Evolutionary conservation across 1,140 invertebrate genomes (phyloP).

Genomic region (Pantala flavescens): DNA sequence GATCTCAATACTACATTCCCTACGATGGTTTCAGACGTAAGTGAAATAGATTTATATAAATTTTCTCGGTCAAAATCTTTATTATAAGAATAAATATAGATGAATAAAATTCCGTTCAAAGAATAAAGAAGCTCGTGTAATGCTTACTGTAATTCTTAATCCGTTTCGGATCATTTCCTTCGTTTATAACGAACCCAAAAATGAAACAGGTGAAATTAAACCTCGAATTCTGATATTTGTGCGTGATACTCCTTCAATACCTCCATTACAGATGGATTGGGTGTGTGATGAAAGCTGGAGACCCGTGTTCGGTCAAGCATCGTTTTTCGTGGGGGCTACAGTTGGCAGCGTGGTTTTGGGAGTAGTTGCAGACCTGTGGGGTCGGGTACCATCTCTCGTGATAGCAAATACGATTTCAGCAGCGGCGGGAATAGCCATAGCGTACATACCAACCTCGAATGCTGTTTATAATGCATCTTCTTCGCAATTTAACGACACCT

Average conservation of each 20-base stretch:
- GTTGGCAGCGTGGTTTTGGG: slow-evolving; percentile 45
- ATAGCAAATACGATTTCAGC: slow-evolving; percentile 43
- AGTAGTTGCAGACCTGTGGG: slow-evolving; percentile 44
- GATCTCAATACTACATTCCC: slow-evolving; percentile 47
- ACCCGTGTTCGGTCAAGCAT: slow-evolving; percentile 43
- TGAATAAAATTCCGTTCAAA: too few relatives aligned
- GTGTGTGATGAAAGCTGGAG: slow-evolving; percentile 48
- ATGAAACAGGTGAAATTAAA: too few relatives aligned
- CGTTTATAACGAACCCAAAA: too few relatives aligned
- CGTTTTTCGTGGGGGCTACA: slow-evolving; percentile 43
- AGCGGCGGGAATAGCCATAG: slow-evolving; percentile 42
- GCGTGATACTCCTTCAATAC: too few relatives aligned
- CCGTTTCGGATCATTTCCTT: too few relatives aligned
- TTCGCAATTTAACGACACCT: too few relatives aligned
- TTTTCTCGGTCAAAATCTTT: too few relatives aligned
- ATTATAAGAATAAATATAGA: slow-evolving; percentile 4
- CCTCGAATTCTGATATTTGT: too few relatives aligned
- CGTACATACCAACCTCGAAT: slow-evolving; percentile 37
- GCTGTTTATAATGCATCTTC: slow-evolving; percentile 22
- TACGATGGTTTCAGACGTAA: slow-evolving; percentile 58
- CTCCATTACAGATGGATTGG: slow-evolving; percentile 42
- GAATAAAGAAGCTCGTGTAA: too few relatives aligned
- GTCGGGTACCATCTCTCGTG: slow-evolving; percentile 45
- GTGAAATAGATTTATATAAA: slow-evolving; percentile 1
- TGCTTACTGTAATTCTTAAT: too few relatives aligned